Base-by-base conservation (phyloP, 2,113 vertebrate genomes). In the Sander vitreus region DNA sequence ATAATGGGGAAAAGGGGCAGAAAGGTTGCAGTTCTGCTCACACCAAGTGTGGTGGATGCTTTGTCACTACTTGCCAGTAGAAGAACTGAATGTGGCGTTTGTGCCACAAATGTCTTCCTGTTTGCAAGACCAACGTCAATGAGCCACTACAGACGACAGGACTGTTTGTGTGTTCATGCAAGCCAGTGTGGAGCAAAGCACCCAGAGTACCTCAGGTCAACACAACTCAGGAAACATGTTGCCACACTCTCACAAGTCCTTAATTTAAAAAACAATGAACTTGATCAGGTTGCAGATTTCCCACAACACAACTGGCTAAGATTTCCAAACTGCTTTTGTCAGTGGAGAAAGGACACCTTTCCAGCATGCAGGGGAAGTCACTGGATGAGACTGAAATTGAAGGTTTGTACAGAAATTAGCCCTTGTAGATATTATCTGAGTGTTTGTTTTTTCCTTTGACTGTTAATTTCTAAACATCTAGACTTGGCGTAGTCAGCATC, bases 61-160 rank as follows among this genome's bases (percentile, higher is more conserved):
- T n/a, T n/a, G n/a, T n/a, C n/a, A n/a, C 48, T 82, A 3, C 48
- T 87, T 4, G 5, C 53, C 9, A 78, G 55, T 21, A 72, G 78
- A 64, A 72, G 71, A 14, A 57, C 33, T 11, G 75, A 81, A 7
- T 87, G 75, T 64, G 60, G 71, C 25, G 71, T 85, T 33, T 15
- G 9, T 45, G 54, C 58, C 13, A 30, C 14, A 16, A 82, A 87
- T 43, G 5, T 45, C 5, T 85, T 70, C 66, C 25, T 89, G 18
- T 89, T 91, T 87, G 88, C 72, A n/a, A 71, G 64, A 80, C 80
- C 81, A 4, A 73, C 67, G 14, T 74, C 81, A 36, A 11, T 55
- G 69, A 86, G 53, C 43, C 14, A 70, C n/a, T 76, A 81, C 57
- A 77, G 66, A 80, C 81, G 81, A 39, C 33, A 77, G 25, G 76